Base-by-base conservation (phyloP, 2,113 vertebrate species). In the Hypocryptadius cinnamomeus region DNA sequence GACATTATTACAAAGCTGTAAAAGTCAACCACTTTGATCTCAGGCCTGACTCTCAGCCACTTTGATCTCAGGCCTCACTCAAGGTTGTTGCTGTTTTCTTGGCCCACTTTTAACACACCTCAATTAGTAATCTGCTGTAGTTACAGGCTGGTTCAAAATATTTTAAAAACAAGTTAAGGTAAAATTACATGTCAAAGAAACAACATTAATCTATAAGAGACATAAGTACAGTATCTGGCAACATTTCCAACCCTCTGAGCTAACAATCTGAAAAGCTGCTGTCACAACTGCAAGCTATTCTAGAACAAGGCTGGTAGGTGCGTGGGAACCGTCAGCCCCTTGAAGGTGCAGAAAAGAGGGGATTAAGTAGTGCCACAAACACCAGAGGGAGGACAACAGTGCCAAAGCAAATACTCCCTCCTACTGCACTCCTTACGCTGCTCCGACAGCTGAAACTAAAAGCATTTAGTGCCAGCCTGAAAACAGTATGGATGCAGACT, bases 21-120 rank as follows among this genome's bases (percentile, higher is more conserved):
- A 35, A 92, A 78, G 64, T 85, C 61, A 92, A 53, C 40, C 48
- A 90, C 89, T 92, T 93, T 95, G 82, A 94, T 95, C 85, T 96
- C 79, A 59, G 71, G 59, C 48, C 69, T 84, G 16, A 59, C 66
- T 89, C 87, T 82, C 60, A 87, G 39, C 28, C 54, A 90, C 87
- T 92, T 93, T 95, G 72, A 93, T 96, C 87, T 96, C 81, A 63
- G 42, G 37, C 42, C 70, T 82, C 17, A 53, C 66, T 86, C 85
- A 60, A 81, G 64, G 85, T 40, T 90, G 79, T 40, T 78, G 71
- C 86, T 89, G 57, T 54, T 77, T 85, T 64, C 57, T 78, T 89
- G 79, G 87, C 73, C 64, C 35, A 47, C 37, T 91, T 96, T 90
- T 91, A 87, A 59, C 76, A 59, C 5, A 85, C 25, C 17, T 65